Conservation (phyloP, 2,888 invertebrate species). For the Aspidiotus destructor region DNA sequence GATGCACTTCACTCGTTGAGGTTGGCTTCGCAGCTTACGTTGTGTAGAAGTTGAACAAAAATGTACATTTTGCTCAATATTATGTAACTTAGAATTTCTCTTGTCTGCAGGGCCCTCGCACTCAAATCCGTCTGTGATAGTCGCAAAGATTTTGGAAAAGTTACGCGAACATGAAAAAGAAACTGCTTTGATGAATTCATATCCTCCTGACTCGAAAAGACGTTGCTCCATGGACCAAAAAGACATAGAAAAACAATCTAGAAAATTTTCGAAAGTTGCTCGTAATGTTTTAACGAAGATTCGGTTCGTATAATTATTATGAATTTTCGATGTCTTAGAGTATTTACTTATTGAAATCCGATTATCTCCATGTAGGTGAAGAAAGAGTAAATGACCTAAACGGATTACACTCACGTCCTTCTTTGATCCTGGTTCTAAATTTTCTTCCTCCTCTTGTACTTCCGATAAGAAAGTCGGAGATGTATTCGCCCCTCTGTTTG, state of each 20-base stretch:
- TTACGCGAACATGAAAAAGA: slow-evolving; percentile 39
- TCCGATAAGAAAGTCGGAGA: not conserved
- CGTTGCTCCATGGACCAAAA: slow-evolving; percentile 22
- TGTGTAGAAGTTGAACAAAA: not conserved
- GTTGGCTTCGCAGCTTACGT: too few relatives aligned
- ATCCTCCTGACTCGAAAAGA: slow-evolving; percentile 31
- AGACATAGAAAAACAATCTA: slow-evolving; percentile 14
- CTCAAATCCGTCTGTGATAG: slow-evolving; percentile 68
- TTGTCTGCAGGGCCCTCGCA: slow-evolving; percentile 55
- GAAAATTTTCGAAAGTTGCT: slow-evolving; percentile 38
- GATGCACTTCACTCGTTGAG: too few relatives aligned
- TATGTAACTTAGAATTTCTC: slow-evolving; percentile 38
- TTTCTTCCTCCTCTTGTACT: not conserved
- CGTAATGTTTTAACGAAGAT: slow-evolving; percentile 39
- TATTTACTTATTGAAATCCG: not conserved
- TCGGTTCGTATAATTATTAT: slow-evolving; percentile 34
- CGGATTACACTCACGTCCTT: too few relatives aligned
- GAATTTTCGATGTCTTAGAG: not conserved
- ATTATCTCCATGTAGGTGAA: too few relatives aligned
- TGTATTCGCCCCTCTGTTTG: too few relatives aligned
- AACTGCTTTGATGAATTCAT: slow-evolving; percentile 32
- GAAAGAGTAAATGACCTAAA: too few relatives aligned
- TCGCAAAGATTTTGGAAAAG: slow-evolving; percentile 65
- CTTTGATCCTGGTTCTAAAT: not conserved
- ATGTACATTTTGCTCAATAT: not conserved